Evolutionary conservation across 1,140 invertebrate species (phyloP).

Genomic region (Popillia japonica): DNA sequence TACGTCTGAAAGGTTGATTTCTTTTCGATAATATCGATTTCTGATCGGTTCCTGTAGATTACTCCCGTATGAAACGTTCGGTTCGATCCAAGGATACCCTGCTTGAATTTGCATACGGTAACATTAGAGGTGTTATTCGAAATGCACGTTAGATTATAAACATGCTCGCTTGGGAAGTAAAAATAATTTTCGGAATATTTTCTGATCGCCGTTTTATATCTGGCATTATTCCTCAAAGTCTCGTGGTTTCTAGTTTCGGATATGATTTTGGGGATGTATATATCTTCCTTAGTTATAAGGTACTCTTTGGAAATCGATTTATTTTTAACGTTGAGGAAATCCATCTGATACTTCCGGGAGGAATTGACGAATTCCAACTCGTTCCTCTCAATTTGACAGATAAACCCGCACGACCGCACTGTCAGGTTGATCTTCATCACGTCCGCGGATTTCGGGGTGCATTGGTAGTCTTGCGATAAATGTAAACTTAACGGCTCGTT

Average conservation of each 20-base stretch:
- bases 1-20: neutral
- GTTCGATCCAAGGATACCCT: neutral
- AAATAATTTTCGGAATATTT: conserved; percentile 64
- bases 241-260: conserved; percentile 54
- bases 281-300: neutral
- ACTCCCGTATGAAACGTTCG: neutral
- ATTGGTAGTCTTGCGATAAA: conserved; percentile 65
- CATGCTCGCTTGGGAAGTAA: conserved; percentile 68
- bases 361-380: conserved; percentile 10
- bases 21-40: conserved; percentile 8
- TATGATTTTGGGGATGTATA: conserved; percentile 6
- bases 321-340: neutral
- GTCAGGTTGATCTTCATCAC: conserved; percentile 62
- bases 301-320: neutral
- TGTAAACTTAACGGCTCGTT: conserved; percentile 60
- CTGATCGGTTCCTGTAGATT: neutral
- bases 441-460: conserved; percentile 62
- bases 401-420: conserved; percentile 67
- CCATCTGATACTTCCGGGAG: neutral
- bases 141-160: conserved; percentile 52
- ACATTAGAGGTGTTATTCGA: neutral
- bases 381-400: conserved; percentile 57
- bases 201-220: conserved; percentile 67
- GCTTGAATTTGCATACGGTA: neutral
- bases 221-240: conserved; percentile 66